These are phyloP conservation scores for Arvicanthis niloticus DNA, from an alignment of 2,113 vertebrate genomes.

Conservation along the genomic window DNA sequence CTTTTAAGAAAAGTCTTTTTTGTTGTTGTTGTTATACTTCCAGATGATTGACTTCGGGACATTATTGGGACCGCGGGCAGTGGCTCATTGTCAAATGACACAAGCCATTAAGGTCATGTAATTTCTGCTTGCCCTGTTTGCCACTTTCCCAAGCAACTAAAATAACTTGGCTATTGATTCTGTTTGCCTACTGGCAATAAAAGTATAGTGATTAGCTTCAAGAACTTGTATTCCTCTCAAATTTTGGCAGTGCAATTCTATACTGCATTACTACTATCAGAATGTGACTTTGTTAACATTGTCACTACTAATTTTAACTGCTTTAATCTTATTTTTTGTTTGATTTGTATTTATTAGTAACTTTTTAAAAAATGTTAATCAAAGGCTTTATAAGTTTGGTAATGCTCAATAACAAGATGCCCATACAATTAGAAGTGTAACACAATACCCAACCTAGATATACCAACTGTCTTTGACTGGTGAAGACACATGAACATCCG, in stretches of 20 bases:
- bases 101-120: neutral
- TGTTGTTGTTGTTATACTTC: too few relatives aligned
- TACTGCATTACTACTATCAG: neutral
- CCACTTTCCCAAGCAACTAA: neutral
- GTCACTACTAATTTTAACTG: neutral
- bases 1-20: neutral
- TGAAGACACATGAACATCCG: too few relatives aligned
- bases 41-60: neutral
- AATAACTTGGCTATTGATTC: slow-evolving; percentile 26
- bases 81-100: neutral
- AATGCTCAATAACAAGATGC: too few relatives aligned
- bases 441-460: too few relatives aligned
- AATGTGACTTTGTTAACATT: neutral
- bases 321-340: neutral
- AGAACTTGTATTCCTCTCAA: neutral
- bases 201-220: neutral
- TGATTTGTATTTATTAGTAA: too few relatives aligned
- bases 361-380: too few relatives aligned
- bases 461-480: too few relatives aligned
- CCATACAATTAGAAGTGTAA: too few relatives aligned
- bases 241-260: neutral
- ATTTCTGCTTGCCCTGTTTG: neutral
- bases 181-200: neutral
- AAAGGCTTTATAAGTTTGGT: too few relatives aligned
- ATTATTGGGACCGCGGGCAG: neutral